These are phyloP conservation scores for Synanthedon myopaeformis DNA, from an alignment of 2,888 invertebrate species.

Conservation along the genomic window DNA sequence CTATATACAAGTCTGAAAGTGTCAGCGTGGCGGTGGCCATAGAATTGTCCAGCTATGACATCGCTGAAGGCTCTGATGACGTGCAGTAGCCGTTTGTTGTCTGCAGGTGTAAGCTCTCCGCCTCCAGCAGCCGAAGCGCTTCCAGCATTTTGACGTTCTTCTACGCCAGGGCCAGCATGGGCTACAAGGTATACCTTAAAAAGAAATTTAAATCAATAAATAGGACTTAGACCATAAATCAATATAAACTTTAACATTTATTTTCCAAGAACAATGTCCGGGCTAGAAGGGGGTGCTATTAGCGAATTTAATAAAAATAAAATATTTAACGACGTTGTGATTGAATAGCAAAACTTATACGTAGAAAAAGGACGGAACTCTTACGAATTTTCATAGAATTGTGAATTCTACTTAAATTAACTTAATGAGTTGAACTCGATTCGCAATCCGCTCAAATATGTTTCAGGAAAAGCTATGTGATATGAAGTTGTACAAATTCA, in stretches of 20 bases:
- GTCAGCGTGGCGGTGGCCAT: conserved; percentile 92
- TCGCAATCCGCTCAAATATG: too few species aligned
- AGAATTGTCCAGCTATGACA: conserved; percentile 92
- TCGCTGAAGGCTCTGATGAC: conserved; percentile 81
- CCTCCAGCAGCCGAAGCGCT: conserved; percentile 67
- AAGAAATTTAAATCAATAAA: not conserved
- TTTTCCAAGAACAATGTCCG: not conserved
- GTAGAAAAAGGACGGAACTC: too few species aligned
- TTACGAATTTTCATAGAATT: too few species aligned
- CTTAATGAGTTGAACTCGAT: too few species aligned
- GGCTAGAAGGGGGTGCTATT: too few species aligned
- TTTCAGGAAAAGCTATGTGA: too few species aligned
- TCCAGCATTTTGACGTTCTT: conserved; percentile 83
- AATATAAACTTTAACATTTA: not conserved
- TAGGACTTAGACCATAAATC: not conserved
- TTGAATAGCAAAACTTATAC: too few species aligned
- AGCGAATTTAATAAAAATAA: too few species aligned
- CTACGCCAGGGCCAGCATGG: conserved; percentile 91
- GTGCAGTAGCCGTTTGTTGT: conserved; percentile 81
- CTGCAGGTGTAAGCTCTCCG: conserved; percentile 73
- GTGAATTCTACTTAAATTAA: too few species aligned
- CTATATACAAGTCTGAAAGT: conserved; percentile 89
- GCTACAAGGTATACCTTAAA: conserved; percentile 88
- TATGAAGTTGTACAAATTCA: too few species aligned
- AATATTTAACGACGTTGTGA: too few species aligned